phyloP scores from a whole-genome alignment of 2,888 invertebrate genomes.

The Dicranocentrus wangi region DNA sequence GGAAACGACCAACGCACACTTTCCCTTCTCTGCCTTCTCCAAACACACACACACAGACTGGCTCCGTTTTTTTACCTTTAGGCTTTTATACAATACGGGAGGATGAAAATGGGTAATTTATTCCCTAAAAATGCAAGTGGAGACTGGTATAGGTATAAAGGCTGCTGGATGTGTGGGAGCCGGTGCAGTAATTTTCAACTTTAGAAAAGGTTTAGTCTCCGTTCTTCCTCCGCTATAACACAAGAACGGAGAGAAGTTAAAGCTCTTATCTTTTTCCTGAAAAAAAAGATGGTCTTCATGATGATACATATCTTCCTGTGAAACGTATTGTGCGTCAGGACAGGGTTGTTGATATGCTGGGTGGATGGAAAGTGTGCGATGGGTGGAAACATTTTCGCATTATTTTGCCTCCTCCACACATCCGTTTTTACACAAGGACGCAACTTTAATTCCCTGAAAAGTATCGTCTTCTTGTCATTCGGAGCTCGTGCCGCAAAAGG shows the following conservation, averaged over 20 bases:
- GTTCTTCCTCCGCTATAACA: too few relatives aligned
- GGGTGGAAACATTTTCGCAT: background rate
- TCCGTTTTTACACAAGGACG: conserved; percentile 2
- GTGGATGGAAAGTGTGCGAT: too few relatives aligned
- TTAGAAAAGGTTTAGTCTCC: too few relatives aligned
- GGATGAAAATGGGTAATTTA: too few relatives aligned
- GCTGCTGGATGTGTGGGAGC: background rate
- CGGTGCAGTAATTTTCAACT: conserved; percentile 14
- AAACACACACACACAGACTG: background rate
- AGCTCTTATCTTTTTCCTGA: conserved; percentile 35
- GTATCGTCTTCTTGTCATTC: conserved; percentile 14
- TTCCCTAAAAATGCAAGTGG: too few relatives aligned
- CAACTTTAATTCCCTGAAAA: conserved; percentile 24
- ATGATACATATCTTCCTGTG: conserved; percentile 15
- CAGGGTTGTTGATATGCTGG: too few relatives aligned
- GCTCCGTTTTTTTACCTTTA: background rate
- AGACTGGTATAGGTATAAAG: too few relatives aligned
- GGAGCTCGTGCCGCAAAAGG: background rate
- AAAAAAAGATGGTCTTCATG: conserved; percentile 12
- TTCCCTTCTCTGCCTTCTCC: conserved; percentile 11
- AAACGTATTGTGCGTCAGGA: too few relatives aligned
- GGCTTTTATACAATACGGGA: too few relatives aligned
- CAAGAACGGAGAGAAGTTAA: conserved; percentile 31
- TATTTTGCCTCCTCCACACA: background rate
- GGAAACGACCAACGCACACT: conserved; percentile 37